Evolutionary conservation across 2,888 invertebrate genomes (phyloP).

Genomic region (Balanococcus diminutus): DNA sequence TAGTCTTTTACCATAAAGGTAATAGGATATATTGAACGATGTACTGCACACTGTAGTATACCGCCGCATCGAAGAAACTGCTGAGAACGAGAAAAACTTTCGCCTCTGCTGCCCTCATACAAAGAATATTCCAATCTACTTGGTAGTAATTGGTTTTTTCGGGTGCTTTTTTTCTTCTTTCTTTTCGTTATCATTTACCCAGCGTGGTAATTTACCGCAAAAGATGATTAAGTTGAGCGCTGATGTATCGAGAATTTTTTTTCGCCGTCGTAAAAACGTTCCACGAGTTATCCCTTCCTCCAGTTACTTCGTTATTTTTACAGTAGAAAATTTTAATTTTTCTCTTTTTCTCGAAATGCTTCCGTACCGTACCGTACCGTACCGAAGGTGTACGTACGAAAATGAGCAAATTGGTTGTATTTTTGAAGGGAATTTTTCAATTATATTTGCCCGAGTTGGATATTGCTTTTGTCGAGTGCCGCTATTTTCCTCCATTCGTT

Average conservation of each 20-base stretch:
- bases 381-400: background rate
- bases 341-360: background rate
- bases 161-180: background rate
- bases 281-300: background rate
- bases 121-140: background rate
- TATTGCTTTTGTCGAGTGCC: background rate
- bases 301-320: background rate
- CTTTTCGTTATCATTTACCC: background rate
- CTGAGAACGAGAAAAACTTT: background rate
- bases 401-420: background rate
- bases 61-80: background rate
- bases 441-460: background rate
- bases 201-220: constrained; percentile 2
- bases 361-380: too few species aligned
- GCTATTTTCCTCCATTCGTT: background rate
- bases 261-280: background rate
- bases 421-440: background rate
- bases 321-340: background rate
- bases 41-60: background rate
- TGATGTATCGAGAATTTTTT: constrained; percentile 1
- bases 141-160: constrained; percentile 18
- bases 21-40: constrained; percentile 22
- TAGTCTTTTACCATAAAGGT: constrained; percentile 13
- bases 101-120: background rate
- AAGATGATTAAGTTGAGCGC: constrained; percentile 6